Evolutionary conservation across 2,113 vertebrate species (phyloP).

Genomic region (Catharus fuscescens): DNA sequence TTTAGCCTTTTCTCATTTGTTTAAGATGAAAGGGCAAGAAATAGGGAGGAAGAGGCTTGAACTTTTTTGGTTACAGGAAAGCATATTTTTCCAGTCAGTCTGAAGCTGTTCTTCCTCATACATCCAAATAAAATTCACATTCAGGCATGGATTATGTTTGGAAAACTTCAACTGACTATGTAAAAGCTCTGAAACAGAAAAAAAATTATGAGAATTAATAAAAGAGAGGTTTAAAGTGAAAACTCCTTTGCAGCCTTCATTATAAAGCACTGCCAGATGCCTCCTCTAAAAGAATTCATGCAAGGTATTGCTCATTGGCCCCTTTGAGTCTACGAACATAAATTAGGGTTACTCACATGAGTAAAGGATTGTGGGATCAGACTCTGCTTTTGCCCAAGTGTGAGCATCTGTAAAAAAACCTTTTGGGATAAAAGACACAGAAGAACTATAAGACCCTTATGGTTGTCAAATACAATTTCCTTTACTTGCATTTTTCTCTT

Average conservation of each 20-base stretch:
- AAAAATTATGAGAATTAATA: constrained; percentile 7
- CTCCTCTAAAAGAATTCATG: constrained; percentile 33
- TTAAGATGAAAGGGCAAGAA: neutral
- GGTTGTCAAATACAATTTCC: constrained; percentile 78
- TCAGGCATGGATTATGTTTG: neutral
- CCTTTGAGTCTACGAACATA: neutral
- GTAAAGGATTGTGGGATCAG: constrained; percentile 35
- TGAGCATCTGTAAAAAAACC: constrained; percentile 61
- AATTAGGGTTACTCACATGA: constrained; percentile 34
- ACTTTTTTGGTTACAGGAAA: neutral
- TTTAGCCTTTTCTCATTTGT: neutral
- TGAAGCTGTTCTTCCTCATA: constrained; percentile 19
- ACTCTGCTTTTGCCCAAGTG: constrained; percentile 20
- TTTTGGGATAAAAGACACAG: constrained; percentile 72
- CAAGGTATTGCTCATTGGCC: constrained; percentile 31
- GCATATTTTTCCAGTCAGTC: neutral
- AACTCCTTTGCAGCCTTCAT: constrained; percentile 24
- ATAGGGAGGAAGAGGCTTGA: neutral
- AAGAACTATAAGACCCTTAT: constrained; percentile 75
- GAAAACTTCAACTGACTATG: constrained; percentile 4
- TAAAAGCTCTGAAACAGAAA: constrained; percentile 21
- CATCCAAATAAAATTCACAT: constrained; percentile 41
- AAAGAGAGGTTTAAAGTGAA: constrained; percentile 33
- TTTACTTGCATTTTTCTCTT: constrained; percentile 71
- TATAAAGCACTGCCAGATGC: constrained; percentile 56